Percentiles rank a stretch among this genome's conserved stretches.
Conservation (phyloP, 2,797 vertebrate genomes). For the Enteromius afrohamiltoni region DNA sequence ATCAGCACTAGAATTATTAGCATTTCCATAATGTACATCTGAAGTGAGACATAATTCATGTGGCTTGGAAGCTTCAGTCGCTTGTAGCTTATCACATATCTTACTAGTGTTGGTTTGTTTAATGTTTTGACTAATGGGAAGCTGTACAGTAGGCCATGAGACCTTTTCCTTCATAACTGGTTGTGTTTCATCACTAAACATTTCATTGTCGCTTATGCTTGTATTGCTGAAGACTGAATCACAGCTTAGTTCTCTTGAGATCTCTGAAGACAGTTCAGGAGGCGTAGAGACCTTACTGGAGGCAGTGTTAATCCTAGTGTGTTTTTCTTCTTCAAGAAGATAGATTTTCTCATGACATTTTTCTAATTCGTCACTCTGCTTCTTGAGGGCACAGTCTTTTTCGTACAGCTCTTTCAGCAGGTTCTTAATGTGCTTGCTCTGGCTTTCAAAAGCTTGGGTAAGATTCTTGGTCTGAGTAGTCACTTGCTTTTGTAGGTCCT, state of each 20-base stretch:
- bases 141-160: conserved; percentile 23
- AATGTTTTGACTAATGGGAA: not conserved
- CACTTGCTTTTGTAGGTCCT: conserved; percentile 79
- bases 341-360: conserved; percentile 64
- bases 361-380: conserved; percentile 72
- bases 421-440: conserved; percentile 78
- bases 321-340: conserved; percentile 54
- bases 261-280: conserved; percentile 20
- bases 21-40: conserved; percentile 13
- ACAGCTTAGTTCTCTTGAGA: conserved; percentile 32
- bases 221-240: conserved; percentile 38
- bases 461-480: conserved; percentile 80
- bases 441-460: conserved; percentile 80
- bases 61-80: not conserved
- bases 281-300: not conserved
- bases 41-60: not conserved
- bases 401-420: conserved; percentile 77
- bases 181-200: conserved; percentile 10
- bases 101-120: conserved; percentile 3
- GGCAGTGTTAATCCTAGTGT: conserved; percentile 14
- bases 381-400: conserved; percentile 71
- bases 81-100: conserved; percentile 22
- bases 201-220: conserved; percentile 19
- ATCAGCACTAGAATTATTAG: conserved; percentile 4
- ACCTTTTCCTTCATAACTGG: conserved; percentile 27